Conservation (phyloP, 30 jellyfish, hydroid and myxozoan genomes). For the Morbakka virulenta region DNA sequence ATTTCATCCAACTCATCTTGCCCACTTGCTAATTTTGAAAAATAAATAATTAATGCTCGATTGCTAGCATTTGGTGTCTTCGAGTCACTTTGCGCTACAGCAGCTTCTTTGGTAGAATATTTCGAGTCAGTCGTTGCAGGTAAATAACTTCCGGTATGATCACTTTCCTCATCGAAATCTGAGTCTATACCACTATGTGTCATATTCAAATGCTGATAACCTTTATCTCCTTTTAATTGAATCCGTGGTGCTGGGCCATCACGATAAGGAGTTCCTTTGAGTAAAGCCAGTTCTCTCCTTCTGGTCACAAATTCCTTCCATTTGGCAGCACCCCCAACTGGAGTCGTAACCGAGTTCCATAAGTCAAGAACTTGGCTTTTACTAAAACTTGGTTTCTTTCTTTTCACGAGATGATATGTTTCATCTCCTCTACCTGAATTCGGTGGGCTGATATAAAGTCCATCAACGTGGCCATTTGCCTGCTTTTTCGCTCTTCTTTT, state of each 20-base stretch:
- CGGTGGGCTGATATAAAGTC: no score
- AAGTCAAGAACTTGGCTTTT: conserved; percentile 1
- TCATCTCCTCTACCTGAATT: no score
- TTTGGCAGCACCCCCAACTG: conserved; percentile 28
- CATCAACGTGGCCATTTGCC: no score
- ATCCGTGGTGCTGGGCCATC: conserved; percentile 64
- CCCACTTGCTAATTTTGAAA: conserved; percentile 66
- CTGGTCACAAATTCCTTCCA: conserved; percentile 55
- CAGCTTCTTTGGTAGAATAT: background rate
- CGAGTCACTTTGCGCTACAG: conserved; percentile 1
- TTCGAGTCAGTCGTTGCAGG: background rate
- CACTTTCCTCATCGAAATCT: conserved; percentile 30
- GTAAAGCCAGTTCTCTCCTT: conserved; percentile 12
- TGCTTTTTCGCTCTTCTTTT: no score
- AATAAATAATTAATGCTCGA: conserved; percentile 54
- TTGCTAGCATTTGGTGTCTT: conserved; percentile 24
- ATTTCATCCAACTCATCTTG: conserved; percentile 34
- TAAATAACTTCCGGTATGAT: conserved; percentile 24
- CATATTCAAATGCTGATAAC: conserved; percentile 38
- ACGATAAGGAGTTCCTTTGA: background rate
- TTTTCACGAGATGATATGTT: no score
- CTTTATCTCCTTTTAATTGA: background rate
- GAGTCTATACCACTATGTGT: conserved; percentile 73
- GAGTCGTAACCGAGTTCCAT: conserved; percentile 40
- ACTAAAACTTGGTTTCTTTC: no score